These are phyloP conservation scores for Brachylomia viminalis DNA, from an alignment of 2,888 invertebrate species.

Conservation along the genomic window DNA sequence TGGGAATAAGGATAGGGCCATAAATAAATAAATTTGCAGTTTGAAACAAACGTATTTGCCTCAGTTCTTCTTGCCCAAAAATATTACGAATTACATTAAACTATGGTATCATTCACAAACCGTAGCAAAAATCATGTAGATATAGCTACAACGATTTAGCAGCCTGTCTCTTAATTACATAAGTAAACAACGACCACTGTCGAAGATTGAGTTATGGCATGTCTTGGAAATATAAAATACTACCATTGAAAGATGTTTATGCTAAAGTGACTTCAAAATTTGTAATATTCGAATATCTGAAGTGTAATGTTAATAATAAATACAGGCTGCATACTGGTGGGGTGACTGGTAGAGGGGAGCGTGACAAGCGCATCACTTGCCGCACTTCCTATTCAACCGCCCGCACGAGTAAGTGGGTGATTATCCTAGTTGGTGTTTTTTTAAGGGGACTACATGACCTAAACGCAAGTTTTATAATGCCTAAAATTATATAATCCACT, in stretches of 20 bases:
- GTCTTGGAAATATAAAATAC: conserved; percentile 26
- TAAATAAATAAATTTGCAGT: neutral
- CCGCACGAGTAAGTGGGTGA: no score
- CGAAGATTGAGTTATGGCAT: conserved; percentile 10
- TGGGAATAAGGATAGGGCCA: neutral
- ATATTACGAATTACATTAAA: neutral
- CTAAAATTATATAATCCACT: no score
- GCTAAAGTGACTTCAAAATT: conserved; percentile 13
- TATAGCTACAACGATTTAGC: no score
- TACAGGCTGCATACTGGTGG: no score
- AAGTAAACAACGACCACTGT: neutral
- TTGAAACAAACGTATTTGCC: neutral
- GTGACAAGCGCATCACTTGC: no score
- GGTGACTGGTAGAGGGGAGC: no score
- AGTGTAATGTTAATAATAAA: no score
- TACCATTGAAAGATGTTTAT: conserved; percentile 24
- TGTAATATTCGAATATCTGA: conserved; percentile 37
- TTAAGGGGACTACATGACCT: no score
- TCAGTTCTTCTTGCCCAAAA: neutral
- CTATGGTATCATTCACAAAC: neutral
- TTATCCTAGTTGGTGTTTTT: no score
- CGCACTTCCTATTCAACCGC: no score
- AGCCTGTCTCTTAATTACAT: neutral
- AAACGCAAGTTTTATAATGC: no score
- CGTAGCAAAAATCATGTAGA: neutral